phyloP scores from a whole-genome alignment of 2,113 vertebrate species.

The Xiphophorus maculatus region DNA sequence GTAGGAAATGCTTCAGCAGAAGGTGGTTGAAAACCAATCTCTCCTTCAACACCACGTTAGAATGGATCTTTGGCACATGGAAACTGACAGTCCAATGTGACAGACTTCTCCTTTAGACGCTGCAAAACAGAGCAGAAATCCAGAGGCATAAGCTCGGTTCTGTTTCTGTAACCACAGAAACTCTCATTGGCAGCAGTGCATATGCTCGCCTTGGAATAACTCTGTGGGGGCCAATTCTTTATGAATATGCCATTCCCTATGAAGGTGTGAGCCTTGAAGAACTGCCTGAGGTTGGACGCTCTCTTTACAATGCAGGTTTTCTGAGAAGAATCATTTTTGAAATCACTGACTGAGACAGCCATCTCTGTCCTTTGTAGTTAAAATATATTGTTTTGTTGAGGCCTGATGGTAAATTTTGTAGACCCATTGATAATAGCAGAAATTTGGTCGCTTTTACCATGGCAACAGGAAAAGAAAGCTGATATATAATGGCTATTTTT shows the following conservation, averaged over 20 bases:
- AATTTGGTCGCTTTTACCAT: background rate
- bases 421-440: background rate
- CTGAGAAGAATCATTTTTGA: slow-evolving; percentile 1
- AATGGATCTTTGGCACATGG: slow-evolving; percentile 51
- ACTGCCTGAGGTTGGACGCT: slow-evolving; percentile 8
- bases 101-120: slow-evolving; percentile 46
- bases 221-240: slow-evolving; percentile 12
- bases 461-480: background rate
- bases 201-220: slow-evolving; percentile 29
- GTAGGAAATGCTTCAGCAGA: slow-evolving; percentile 55
- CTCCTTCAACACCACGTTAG: slow-evolving; percentile 44
- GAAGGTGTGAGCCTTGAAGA: slow-evolving; percentile 32
- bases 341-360: slow-evolving; percentile 19
- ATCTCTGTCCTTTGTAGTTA: background rate
- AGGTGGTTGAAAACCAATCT: slow-evolving; percentile 63
- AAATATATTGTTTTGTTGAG: background rate
- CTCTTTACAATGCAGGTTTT: slow-evolving; percentile 6
- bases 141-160: slow-evolving; percentile 26
- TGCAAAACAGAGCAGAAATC: slow-evolving; percentile 29
- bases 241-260: slow-evolving; percentile 23
- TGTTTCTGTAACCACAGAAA: slow-evolving; percentile 27
- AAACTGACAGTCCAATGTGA: slow-evolving; percentile 48
- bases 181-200: slow-evolving; percentile 20
- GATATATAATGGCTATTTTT: too few relatives aligned
- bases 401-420: background rate